Evolutionary conservation across 1,140 invertebrate genomes (phyloP).

Genomic region (Diorhabda elongata): DNA sequence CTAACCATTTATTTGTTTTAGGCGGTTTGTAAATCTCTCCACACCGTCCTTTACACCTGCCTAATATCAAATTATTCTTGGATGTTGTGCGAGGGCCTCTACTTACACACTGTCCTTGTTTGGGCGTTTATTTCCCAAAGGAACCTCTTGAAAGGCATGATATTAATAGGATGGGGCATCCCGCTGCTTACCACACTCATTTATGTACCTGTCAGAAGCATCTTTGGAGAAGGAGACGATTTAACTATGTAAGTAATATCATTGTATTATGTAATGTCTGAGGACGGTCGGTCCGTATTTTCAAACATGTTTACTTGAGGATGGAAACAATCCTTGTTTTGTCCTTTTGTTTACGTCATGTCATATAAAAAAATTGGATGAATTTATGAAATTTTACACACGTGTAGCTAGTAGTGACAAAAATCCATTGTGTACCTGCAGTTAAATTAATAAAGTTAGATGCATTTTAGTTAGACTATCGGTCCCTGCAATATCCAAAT

Average conservation of each 20-base stretch:
- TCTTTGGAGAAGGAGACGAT: constrained; percentile 48
- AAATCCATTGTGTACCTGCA: too few species aligned
- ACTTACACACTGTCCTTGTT: constrained; percentile 88
- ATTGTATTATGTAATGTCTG: too few species aligned
- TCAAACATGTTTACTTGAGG: too few species aligned
- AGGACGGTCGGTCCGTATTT: too few species aligned
- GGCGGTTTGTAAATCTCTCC: constrained; percentile 75
- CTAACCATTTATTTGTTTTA: constrained; percentile 46
- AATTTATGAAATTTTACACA: too few species aligned
- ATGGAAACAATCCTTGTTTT: too few species aligned
- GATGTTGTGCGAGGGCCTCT: constrained; percentile 92
- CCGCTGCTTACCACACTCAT: constrained; percentile 66
- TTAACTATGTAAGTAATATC: constrained; percentile 28
- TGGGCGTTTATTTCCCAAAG: constrained; percentile 86
- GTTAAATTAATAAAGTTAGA: too few species aligned
- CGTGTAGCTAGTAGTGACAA: too few species aligned
- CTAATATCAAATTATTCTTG: constrained; percentile 91
- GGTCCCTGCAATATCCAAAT: too few species aligned
- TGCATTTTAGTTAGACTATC: too few species aligned
- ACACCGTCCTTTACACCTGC: constrained; percentile 84
- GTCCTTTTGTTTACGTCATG: too few species aligned
- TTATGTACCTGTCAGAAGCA: constrained; percentile 60
- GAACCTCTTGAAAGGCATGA: constrained; percentile 75
- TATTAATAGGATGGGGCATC: constrained; percentile 79
- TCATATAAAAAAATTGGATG: too few species aligned